Evolutionary conservation across 2,113 vertebrate species (phyloP), one percentile per base, ranked within the genome.

Genomic region (Hylia prasina): DNA sequence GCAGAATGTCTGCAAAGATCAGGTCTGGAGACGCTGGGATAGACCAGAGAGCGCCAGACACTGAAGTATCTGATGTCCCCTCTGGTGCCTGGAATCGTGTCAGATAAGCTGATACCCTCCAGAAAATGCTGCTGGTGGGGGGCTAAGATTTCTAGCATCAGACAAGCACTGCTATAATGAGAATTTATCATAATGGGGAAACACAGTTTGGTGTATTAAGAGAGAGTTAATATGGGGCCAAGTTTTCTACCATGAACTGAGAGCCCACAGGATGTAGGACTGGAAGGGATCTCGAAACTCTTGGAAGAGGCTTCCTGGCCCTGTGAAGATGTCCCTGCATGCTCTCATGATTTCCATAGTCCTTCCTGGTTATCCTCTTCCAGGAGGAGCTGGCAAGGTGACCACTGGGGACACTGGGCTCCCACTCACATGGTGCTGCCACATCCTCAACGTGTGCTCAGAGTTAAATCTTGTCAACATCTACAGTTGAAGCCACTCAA

Each of bases 391-490:
- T 75, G 69, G 5, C 30, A n/a, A 47, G 51, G 66, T n/a, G 33
- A 22, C 17, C 18, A 0, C 23, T n/a, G 28, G 39, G 16, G 28
- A 58, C 42, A 13, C 18, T 10, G 60, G 39, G 42, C 14, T 90
- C 50, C 53, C 27, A 28, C 8, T 42, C 33, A 6, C 11, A 58
- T 65, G 37, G 6, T 11, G 33, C 57, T 63, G 35, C 50, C 12
- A 14, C 0, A 0, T 1, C 8, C 17, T 58, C 42, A 6, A 0
- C 0, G 9, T 51, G 28, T 30, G 63, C 19, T 20, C 11, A 63
- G 45, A 45, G 16, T 40, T 57, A 30, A 82, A 45, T 9, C 8
- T 30, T 47, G 9, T 11, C 45, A 72, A 23, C 3, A 1, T 6
- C 8, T 15, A 1, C 3, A 2, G 3, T 39, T 66, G 22, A 27